Percentiles rank a stretch among this genome's conserved stretches.
phyloP scores from a whole-genome alignment of 2,888 invertebrate genomes.

The Dryococelus australis region DNA sequence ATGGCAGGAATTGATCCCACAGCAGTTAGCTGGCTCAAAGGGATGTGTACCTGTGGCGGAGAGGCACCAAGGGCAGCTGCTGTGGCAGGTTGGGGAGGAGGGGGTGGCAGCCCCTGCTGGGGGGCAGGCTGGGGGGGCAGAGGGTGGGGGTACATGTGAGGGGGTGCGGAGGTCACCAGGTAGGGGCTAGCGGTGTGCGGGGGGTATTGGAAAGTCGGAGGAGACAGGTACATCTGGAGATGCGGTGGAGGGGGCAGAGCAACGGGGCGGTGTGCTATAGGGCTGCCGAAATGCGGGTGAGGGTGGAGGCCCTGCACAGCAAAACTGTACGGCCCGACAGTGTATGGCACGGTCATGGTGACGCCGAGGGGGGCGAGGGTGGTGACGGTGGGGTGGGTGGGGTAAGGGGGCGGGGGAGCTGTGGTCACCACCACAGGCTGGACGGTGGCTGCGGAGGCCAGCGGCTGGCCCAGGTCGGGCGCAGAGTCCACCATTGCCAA shows the following conservation, averaged over 20 bases:
- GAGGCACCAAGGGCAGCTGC: not conserved
- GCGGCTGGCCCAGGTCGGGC: conserved; percentile 54
- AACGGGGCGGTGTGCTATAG: conserved; percentile 57
- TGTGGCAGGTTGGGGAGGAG: not conserved
- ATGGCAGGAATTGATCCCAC: no score
- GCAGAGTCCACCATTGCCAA: conserved; percentile 62
- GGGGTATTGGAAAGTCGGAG: conserved; percentile 61
- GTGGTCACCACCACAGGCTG: conserved; percentile 62
- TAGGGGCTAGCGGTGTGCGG: conserved; percentile 49
- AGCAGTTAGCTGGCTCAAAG: no score
- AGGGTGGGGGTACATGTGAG: conserved; percentile 58
- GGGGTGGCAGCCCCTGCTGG: conserved; percentile 37
- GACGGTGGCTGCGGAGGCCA: conserved; percentile 21
- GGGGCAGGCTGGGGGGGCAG: conserved; percentile 58
- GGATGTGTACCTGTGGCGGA: not conserved
- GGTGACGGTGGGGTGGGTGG: conserved; percentile 61
- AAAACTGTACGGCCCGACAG: conserved; percentile 72
- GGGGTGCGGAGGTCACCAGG: conserved; percentile 42
- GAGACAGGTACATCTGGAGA: conserved; percentile 62
- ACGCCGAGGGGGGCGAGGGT: conserved; percentile 66
- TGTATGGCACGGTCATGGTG: conserved; percentile 62
- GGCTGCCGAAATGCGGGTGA: conserved; percentile 60
- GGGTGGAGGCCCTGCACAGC: conserved; percentile 58
- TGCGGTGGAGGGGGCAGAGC: conserved; percentile 60
- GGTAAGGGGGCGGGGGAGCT: conserved; percentile 62